Base-by-base conservation (phyloP, 2,888 invertebrate genomes). In the Habroteleia sp. region DNA sequence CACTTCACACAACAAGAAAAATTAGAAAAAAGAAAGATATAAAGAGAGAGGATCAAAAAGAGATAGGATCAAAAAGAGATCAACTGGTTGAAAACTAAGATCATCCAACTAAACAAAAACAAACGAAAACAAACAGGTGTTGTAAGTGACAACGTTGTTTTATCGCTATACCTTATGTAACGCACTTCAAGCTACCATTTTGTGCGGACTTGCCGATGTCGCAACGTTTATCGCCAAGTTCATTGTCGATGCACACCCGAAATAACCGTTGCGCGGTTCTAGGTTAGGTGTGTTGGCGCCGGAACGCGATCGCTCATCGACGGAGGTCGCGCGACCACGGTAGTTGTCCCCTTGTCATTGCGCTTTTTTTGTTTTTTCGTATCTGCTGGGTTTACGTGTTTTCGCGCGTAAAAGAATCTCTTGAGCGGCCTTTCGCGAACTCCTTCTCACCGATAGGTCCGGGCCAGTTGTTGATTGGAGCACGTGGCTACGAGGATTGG, bases 91-190 rank as follows among this genome's bases (percentile, higher is more conserved):
- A n/a, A n/a, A n/a, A n/a, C n/a, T n/a, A n/a, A n/a, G n/a, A n/a
- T n/a, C n/a, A n/a, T n/a, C n/a, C 25, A 46, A 31, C 29, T 13
- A 29, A 27, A 29, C 10, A 29, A 14, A n/a, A 27, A 17, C 13
- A 11, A 39, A 52, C 27, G 10, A 37, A 25, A 52, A 52, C 37
- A 27, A 25, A 48, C 48, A 33, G 48, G 20, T 48, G 48, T 33
- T 20, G 20, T n/a, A n/a, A 6, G 10, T 11, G 20, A 29, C 46
- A 16, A 10, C 4, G 17, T 39, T 17, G 17, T 39, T n/a, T 33
- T 23, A 23, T 33, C n/a, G 27, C 13, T 31, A 35, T 58, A 58
- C 58, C 58, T 58, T 58, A 58, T 44, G 44, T 58, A 58, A 58
- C 17, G 33, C 25, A 6, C 25, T 14, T 44, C 44, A 58, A 27